Conservation (phyloP, 2,113 vertebrate species). For the Callopanchax toddi region DNA sequence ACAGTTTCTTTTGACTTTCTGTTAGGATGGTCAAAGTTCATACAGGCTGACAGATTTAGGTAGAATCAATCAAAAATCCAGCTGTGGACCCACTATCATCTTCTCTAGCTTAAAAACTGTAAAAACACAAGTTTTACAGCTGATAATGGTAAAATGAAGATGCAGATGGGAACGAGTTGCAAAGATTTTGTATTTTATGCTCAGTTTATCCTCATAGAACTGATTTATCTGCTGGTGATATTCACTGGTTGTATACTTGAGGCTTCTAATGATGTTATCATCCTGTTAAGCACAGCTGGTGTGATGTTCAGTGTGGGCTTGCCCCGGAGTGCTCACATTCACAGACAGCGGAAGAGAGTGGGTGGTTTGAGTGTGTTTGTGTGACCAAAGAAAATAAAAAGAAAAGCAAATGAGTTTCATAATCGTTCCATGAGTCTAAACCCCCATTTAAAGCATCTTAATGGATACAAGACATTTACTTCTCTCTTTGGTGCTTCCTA, state of each 20-base stretch:
- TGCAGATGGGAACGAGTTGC: background rate
- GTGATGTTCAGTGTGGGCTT: conserved; percentile 43
- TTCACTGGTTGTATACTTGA: conserved; percentile 23
- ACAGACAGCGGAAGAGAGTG: conserved; percentile 39
- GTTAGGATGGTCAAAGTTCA: background rate
- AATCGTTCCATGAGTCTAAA: conserved; percentile 35
- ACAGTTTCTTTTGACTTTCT: background rate
- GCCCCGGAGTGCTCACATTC: conserved; percentile 40
- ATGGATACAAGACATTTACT: too few species aligned
- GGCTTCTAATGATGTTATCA: conserved; percentile 32
- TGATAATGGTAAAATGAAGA: background rate
- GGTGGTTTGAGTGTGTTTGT: conserved; percentile 22
- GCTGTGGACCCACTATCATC: background rate
- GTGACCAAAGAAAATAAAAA: background rate
- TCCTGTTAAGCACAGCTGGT: conserved; percentile 43
- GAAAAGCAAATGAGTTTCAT: conserved; percentile 14
- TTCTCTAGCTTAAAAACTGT: too few species aligned
- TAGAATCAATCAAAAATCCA: too few species aligned
- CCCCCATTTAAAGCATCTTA: background rate
- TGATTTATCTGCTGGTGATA: conserved; percentile 17
- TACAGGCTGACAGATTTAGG: conserved; percentile 1
- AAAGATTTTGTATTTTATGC: conserved; percentile 5
- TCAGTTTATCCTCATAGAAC: conserved; percentile 18
- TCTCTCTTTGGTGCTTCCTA: conserved; percentile 22
- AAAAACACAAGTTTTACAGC: background rate